phyloP scores from a whole-genome alignment of 1,140 invertebrate species.

The Drosophila paulistorum region DNA sequence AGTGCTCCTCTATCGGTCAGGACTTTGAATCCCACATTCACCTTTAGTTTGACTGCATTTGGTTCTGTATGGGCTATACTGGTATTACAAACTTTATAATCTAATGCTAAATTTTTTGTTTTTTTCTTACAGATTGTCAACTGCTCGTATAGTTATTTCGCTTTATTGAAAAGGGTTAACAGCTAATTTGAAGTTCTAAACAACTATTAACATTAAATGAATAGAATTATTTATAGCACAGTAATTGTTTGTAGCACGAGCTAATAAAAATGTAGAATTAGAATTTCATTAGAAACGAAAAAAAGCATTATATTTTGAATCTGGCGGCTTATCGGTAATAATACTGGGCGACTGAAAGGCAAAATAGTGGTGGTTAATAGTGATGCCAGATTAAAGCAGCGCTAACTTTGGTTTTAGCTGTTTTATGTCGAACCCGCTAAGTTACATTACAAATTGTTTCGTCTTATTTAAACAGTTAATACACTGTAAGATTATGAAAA shows the following conservation, averaged over 20 bases:
- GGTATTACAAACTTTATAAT: background rate
- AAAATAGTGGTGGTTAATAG: background rate
- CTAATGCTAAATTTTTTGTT: background rate
- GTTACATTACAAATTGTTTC: no score
- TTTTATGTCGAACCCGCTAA: background rate
- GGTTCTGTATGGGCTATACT: conserved; percentile 58
- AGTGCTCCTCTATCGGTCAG: conserved; percentile 39
- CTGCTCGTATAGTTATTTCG: conserved; percentile 75
- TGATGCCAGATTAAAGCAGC: background rate
- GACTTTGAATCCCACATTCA: conserved; percentile 58
- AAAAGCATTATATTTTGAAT: background rate
- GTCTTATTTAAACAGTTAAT: no score
- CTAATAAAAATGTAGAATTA: background rate
- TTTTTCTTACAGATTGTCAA: conserved; percentile 64
- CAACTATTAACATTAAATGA: background rate
- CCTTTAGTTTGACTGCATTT: conserved; percentile 63
- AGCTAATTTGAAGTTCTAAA: conserved; percentile 38
- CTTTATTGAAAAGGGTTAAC: conserved; percentile 69
- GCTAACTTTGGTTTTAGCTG: background rate
- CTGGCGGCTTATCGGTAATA: background rate
- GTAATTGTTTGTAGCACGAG: background rate
- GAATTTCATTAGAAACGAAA: background rate
- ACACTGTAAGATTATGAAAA: no score
- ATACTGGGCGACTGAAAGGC: background rate
- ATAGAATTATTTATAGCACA: background rate